Conservation (phyloP, 2,113 vertebrate species). For the Vulpes ferrilata region DNA sequence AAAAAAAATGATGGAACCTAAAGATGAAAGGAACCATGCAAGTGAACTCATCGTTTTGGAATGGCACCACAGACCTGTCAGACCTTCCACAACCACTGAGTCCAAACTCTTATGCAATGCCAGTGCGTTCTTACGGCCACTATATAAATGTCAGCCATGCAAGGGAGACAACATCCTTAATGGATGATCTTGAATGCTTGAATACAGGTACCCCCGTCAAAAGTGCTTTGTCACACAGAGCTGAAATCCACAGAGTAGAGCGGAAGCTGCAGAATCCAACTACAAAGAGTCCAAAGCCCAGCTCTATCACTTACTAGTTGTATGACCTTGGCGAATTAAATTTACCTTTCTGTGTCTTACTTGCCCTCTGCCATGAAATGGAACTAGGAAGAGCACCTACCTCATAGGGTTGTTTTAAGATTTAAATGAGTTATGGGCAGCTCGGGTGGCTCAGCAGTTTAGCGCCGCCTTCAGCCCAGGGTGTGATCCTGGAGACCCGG, state of each 20-base stretch:
- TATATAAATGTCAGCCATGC: background rate
- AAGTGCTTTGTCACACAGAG: background rate
- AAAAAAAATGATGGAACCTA: background rate
- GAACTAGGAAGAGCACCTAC: background rate
- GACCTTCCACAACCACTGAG: background rate
- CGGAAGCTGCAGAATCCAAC: background rate
- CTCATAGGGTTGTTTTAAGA: background rate
- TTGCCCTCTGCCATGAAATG: background rate
- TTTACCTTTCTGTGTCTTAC: background rate
- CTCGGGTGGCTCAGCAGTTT: too few relatives aligned
- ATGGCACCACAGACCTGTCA: background rate
- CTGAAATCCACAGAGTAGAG: background rate
- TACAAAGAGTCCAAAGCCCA: background rate
- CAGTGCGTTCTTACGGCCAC: background rate
- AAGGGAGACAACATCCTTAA: background rate
- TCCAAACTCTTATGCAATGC: slow-evolving; percentile 4
- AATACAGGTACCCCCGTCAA: background rate
- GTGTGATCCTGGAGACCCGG: too few relatives aligned
- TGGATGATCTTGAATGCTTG: background rate
- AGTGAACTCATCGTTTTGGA: slow-evolving; percentile 10
- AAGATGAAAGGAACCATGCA: slow-evolving; percentile 13
- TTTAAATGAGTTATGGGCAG: background rate
- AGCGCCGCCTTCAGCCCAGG: too few relatives aligned
- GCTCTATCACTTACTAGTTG: background rate
- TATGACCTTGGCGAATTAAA: background rate